Evolutionary conservation across 2,888 invertebrate genomes (phyloP), one percentile per base, ranked within the genome.

Genomic region (Halocaridina rubra): DNA sequence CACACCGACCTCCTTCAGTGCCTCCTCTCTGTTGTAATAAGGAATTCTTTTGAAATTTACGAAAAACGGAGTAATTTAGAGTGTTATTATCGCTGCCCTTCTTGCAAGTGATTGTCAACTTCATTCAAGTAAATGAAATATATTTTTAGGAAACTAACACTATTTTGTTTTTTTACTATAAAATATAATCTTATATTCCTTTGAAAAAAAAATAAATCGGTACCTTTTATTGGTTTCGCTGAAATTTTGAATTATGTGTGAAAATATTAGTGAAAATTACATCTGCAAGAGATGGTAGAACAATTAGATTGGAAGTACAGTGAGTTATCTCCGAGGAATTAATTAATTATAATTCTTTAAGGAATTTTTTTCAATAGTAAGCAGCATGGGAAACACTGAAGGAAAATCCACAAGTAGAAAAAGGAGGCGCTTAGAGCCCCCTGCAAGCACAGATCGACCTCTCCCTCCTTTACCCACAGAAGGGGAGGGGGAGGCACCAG

Each of bases 1-100:
- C 82, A 84, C 82, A 84, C 82, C 71, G 77, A 59, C 82, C 72
- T 67, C 72, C 80, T 72, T 81, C 72, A 81, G 74, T 72, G 80
- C 80, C 80, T 80, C 72, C 72, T 81, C 74, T 32, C 27, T 22
- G 71, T 32, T 71, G 19, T 67, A 32, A 39, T 53, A 74, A 39
- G 39, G 29, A 74, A 64, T 32, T 22, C 39, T 29, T 59, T 81
- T 46, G 61, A 71, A 59, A 27, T 33, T 46, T 39, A 19, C 61
- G 27, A 74, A 61, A 74, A 27, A 77, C 61, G 32, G 77, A 59
- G 61, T 46, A 59, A 53, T 69, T 33, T 24, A 27, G 22, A 69
- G 67, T 32, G 8, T 30, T 67, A 71, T 59, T 32, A 22, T 71
- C 27, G 16, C 57, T 79, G 33, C 53, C 69, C 30, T 71, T 67